Evolutionary conservation across 2,113 vertebrate species (phyloP), one percentile per base, ranked within the genome.

Genomic region (Galeopterus variegatus): DNA sequence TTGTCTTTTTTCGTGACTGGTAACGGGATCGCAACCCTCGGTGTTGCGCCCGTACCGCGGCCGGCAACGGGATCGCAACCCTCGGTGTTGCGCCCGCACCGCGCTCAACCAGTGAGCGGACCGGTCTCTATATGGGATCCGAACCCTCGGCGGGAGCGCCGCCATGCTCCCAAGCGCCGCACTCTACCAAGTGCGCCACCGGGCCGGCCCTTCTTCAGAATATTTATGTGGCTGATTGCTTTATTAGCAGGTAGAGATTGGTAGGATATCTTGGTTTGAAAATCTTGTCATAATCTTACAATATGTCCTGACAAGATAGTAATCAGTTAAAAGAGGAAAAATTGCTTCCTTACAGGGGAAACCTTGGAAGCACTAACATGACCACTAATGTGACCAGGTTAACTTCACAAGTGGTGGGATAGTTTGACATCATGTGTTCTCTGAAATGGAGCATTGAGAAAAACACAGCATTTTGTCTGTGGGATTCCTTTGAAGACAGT

Each of bases 181-280:
- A n/a, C n/a, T n/a, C n/a, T n/a, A n/a, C n/a, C n/a, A n/a, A n/a
- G n/a, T n/a, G n/a, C n/a, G n/a, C n/a, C n/a, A n/a, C n/a, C n/a
- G n/a, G n/a, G n/a, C n/a, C n/a, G n/a, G n/a, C n/a, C n/a, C 5
- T 83, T 86, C 64, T 92, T 9, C 15, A 50, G 81, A 89, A 54
- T 83, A 64, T 17, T 93, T 52, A 64, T 48, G 17, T 73, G 33
- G 14, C 17, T 93, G 36, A 77, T 84, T 93, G 18, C 36, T 87
- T 86, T 56, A 84, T 84, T 95, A 93, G 18, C 28, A 88, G 52
- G 36, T 87, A 79, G 52, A 93, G 23, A 8, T 76, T 69, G 31
- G 33, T 88, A 88, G 73, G 73, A 23, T 19, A 82, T 95, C 28
- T 69, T 75, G 28, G 14, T 90, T 86, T 95, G 33, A 93, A 92